Evolutionary conservation across 2,113 vertebrate genomes (phyloP).

Genomic region (Phyllostomus discolor): DNA sequence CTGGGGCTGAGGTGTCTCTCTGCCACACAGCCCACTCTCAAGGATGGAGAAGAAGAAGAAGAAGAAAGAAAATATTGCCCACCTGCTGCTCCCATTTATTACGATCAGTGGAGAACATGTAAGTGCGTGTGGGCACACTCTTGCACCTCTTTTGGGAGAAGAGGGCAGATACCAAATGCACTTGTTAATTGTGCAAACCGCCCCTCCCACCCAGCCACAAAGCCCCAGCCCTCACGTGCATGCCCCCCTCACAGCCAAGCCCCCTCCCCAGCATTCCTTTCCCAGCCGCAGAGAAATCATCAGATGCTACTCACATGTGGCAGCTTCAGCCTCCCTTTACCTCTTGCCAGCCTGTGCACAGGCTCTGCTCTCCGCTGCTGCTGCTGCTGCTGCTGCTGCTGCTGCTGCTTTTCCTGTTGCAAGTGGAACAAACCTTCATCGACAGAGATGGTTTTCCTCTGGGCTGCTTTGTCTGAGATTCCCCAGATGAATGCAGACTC

Average conservation of each 20-base stretch:
- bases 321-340: constrained; percentile 79
- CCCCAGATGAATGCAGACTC: constrained; percentile 68
- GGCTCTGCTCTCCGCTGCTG: constrained; percentile 55
- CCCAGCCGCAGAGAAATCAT: constrained; percentile 55
- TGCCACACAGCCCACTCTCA: not conserved
- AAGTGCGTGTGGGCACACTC: constrained; percentile 19
- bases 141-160: constrained; percentile 27
- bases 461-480: constrained; percentile 77
- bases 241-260: not conserved
- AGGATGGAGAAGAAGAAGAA: not conserved
- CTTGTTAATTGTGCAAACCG: constrained; percentile 45
- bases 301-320: constrained; percentile 83
- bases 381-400: not conserved
- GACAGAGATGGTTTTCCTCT: constrained; percentile 83
- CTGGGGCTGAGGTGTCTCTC: not conserved
- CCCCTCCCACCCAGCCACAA: not conserved
- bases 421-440: constrained; percentile 82
- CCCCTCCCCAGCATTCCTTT: constrained; percentile 48
- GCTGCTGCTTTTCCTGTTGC: constrained; percentile 70
- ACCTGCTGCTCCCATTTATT: constrained; percentile 40
- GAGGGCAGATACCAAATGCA: constrained; percentile 13
- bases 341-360: constrained; percentile 78
- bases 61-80: constrained; percentile 13
- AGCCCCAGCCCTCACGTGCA: not conserved
- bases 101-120: not conserved